Base-by-base conservation (phyloP, 1,140 invertebrate species). In the Heliconius congener region DNA sequence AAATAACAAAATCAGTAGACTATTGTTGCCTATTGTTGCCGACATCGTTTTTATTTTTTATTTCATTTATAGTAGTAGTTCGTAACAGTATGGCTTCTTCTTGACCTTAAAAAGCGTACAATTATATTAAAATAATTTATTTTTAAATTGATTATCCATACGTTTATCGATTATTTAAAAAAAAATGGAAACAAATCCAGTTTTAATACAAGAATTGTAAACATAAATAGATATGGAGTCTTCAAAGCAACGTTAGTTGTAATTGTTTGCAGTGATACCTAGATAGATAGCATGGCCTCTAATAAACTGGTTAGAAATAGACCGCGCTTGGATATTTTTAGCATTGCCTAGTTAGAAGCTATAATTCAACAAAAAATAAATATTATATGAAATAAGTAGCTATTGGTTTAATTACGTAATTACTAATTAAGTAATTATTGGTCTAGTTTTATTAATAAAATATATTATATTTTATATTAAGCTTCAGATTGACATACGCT, bases 261-360 rank as follows among this genome's bases (percentile, higher is more conserved):
- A 84, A 85, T 87, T 85, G 87, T 85, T 70, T 77, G 71, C 74
- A 66, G 74, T 73, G 86, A 88, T 90, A 83, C 82, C 87, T 85
- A 86, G 80, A 86, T 87, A 87, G 85, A 89, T 88, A 89, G 82
- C 6, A 9, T 42, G 30, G 39, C 71, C 39, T 72, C 39, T 72
- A 66, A 66, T 66, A 66, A 66, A 66, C 60, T 66, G 60, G 60
- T 66, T 66, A 66, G 27, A 66, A 30, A 23, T 66, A 66, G 60
- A 30, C 60, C 79, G 75, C 82, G 60, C 60, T 72, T 39, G 73
- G 60, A 16, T 66, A 66, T 66, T 66, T 66, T 66, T 66, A 66
- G 60, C 60, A 66, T 66, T 66, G 60, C 27, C 1, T 16, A 66
- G 60, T 27, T 30, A 66, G 1, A 66, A n/a, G 13, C 13, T 18